Percentiles rank a stretch among this genome's conserved stretches.
Conservation (phyloP, 2,888 invertebrate species). For the Aleiodes testaceus region DNA sequence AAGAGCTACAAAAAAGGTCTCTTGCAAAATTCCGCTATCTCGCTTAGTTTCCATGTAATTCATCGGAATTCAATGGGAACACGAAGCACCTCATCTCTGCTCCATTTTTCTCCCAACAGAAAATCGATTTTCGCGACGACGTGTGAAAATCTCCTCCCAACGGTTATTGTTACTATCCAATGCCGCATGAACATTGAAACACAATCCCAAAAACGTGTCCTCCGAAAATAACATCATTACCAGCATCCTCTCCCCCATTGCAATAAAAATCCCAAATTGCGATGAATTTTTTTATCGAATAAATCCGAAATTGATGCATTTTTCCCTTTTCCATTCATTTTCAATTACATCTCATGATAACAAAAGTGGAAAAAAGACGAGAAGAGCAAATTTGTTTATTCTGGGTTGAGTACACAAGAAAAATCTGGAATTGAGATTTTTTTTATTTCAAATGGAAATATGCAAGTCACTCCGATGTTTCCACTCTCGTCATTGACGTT, state of each 20-base stretch:
- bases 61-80: not conserved
- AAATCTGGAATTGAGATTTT: not conserved
- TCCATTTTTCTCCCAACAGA: not conserved
- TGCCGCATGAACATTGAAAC: not conserved
- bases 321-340: not conserved
- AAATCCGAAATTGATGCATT: conserved; percentile 15
- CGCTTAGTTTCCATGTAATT: not conserved
- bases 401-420: conserved; percentile 1
- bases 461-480: not conserved
- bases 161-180: conserved; percentile 33
- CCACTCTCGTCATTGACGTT: not conserved
- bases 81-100: not conserved
- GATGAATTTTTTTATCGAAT: conserved; percentile 10
- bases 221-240: conserved; percentile 31
- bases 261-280: conserved; percentile 25
- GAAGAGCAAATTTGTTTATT: conserved; percentile 1
- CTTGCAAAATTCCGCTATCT: too few relatives aligned
- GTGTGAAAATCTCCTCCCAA: conserved; percentile 19
- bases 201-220: conserved; percentile 37
- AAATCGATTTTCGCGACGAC: not conserved
- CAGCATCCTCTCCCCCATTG: not conserved
- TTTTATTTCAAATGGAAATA: conserved; percentile 20
- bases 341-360: not conserved
- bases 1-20: too few relatives aligned
- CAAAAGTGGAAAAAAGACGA: not conserved